Percentiles rank a stretch among this genome's conserved stretches.
Evolutionary conservation across 1,140 invertebrate genomes (phyloP).

Genomic region (Zaprionus ghesquierei): DNA sequence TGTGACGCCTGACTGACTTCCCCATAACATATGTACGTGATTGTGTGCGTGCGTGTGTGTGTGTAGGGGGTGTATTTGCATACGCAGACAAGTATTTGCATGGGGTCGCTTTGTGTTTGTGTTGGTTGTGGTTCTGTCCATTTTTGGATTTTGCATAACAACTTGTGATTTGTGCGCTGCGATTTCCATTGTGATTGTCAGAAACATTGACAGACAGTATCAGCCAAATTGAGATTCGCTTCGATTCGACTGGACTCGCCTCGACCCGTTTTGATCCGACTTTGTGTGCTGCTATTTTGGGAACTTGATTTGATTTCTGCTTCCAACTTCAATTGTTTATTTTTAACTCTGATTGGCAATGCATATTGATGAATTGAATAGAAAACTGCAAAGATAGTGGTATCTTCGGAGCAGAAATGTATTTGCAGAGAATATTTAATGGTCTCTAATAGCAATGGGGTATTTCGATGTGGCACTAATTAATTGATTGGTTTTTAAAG

Average conservation of each 20-base stretch:
- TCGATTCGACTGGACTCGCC: not conserved
- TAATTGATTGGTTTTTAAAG: not conserved
- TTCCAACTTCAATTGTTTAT: conserved; percentile 1
- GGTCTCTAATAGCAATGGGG: too few relatives aligned
- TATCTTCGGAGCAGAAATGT: not conserved
- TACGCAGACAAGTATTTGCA: not conserved
- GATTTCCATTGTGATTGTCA: conserved; percentile 25
- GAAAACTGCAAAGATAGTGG: not conserved
- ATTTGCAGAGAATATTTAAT: not conserved
- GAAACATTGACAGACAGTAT: conserved; percentile 29
- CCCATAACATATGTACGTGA: not conserved
- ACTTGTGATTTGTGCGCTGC: conserved; percentile 6
- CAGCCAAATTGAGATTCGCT: conserved; percentile 14
- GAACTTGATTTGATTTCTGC: conserved; percentile 1
- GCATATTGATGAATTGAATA: conserved; percentile 16
- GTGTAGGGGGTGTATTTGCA: conserved; percentile 17
- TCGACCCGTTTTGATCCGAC: not conserved
- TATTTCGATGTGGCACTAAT: not conserved
- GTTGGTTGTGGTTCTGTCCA: not conserved
- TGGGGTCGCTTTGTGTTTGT: not conserved
- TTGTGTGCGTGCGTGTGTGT: not conserved
- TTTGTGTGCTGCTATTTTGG: conserved; percentile 11
- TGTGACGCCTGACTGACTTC: conserved; percentile 44
- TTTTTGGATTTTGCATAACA: conserved; percentile 15
- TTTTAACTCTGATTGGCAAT: not conserved